Percentiles rank a stretch among this genome's conserved stretches.
phyloP scores from a whole-genome alignment of 2,113 vertebrate species.

The Acanthisitta chloris region DNA sequence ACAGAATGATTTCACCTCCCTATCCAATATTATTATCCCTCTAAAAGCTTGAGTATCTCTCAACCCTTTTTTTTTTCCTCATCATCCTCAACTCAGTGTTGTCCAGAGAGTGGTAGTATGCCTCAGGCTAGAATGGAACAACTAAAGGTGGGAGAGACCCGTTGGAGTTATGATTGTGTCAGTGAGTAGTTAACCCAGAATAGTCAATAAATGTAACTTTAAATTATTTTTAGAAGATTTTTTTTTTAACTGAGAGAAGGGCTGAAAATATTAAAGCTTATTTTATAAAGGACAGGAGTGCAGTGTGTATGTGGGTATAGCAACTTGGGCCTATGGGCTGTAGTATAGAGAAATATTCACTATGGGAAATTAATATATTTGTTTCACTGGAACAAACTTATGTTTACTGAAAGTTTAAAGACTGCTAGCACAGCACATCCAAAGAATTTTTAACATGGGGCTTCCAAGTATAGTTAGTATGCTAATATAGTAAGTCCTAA shows the following conservation, averaged over 20 bases:
- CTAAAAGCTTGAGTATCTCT: not conserved
- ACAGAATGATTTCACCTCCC: not conserved
- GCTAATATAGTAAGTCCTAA: not conserved
- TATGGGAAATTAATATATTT: constrained; percentile 30
- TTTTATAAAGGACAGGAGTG: not conserved
- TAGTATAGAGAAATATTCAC: not conserved
- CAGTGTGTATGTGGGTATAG: not conserved
- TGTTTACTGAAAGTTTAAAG: not conserved
- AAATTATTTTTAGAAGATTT: constrained; percentile 17
- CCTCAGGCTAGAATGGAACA: not conserved
- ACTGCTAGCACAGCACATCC: constrained; percentile 6
- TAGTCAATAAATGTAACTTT: not conserved
- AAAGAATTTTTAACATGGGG: not conserved
- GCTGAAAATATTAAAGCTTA: not conserved
- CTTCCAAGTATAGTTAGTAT: constrained; percentile 17
- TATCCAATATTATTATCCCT: not conserved
- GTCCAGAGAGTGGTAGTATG: not conserved
- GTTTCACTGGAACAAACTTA: not conserved
- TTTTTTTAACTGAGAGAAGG: not conserved
- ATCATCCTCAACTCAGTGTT: not conserved
- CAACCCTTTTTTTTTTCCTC: not conserved
- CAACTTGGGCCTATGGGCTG: not conserved
- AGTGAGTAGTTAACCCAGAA: not conserved
- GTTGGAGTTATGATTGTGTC: not conserved
- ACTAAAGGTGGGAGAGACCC: not conserved